Conservation (phyloP, 1,140 invertebrate genomes). For the Ctenoplectra terminalis region DNA sequence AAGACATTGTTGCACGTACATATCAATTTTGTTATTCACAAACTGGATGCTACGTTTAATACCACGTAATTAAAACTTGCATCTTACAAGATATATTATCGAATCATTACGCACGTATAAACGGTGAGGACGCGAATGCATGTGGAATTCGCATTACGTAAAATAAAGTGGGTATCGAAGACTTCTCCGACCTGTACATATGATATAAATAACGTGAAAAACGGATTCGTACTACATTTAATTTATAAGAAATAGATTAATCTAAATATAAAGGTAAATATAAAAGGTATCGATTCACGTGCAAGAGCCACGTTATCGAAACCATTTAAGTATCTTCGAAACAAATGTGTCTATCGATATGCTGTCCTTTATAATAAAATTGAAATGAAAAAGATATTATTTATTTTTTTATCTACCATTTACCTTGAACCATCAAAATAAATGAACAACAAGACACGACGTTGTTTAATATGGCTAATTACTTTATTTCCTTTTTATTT, state of each 20-base stretch:
- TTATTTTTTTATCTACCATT: not conserved
- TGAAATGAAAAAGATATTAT: not conserved
- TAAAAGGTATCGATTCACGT: slow-evolving; percentile 32
- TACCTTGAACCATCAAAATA: not conserved
- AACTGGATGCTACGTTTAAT: slow-evolving; percentile 2
- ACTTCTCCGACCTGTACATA: slow-evolving; percentile 37
- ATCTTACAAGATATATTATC: not conserved
- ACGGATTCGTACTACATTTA: slow-evolving; percentile 15
- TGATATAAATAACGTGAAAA: slow-evolving; percentile 15
- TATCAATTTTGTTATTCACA: not conserved
- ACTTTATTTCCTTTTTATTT: slow-evolving; percentile 38
- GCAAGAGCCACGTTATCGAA: slow-evolving; percentile 37
- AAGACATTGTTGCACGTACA: not conserved
- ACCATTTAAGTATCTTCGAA: slow-evolving; percentile 48
- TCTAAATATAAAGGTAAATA: too few relatives aligned
- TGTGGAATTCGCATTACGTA: slow-evolving; percentile 7
- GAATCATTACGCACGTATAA: not conserved
- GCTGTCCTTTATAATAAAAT: slow-evolving; percentile 62
- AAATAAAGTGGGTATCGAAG: not conserved
- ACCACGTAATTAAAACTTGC: not conserved
- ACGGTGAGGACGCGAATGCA: not conserved
- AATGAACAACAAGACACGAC: not conserved
- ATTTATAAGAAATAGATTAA: slow-evolving; percentile 39
- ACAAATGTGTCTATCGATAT: slow-evolving; percentile 52
- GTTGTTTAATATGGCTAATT: not conserved